Conservation (phyloP, 2,797 vertebrate species). For the Sebastes vulpes region DNA sequence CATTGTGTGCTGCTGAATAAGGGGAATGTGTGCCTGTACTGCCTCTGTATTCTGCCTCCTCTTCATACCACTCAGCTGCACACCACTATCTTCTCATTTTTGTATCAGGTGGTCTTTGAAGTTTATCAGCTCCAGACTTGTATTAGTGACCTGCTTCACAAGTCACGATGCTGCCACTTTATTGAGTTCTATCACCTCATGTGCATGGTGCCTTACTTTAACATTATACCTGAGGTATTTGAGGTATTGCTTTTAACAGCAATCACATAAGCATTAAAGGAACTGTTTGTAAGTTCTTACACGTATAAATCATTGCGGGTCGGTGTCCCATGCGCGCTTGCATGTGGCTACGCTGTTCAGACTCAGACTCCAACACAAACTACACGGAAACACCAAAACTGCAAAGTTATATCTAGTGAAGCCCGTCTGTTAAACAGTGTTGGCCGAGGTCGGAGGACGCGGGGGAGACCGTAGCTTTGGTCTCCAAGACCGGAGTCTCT, state of each 20-base stretch:
- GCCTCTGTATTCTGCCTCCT: constrained; percentile 5
- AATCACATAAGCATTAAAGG: not conserved
- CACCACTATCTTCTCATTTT: constrained; percentile 14
- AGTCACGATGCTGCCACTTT: not conserved
- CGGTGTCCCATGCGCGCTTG: too few species aligned
- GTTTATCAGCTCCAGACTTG: constrained; percentile 26
- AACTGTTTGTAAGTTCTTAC: too few species aligned
- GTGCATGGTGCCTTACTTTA: not conserved
- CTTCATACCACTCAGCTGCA: constrained; percentile 11
- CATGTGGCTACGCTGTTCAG: too few species aligned
- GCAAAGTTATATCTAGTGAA: too few species aligned
- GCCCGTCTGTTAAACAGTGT: too few species aligned
- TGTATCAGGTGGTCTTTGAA: constrained; percentile 32
- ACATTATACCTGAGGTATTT: not conserved
- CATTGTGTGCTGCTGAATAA: constrained; percentile 37
- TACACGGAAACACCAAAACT: too few species aligned
- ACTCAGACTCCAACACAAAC: too few species aligned
- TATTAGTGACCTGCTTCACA: not conserved
- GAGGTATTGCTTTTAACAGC: not conserved
- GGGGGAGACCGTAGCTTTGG: too few species aligned
- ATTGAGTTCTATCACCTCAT: not conserved
- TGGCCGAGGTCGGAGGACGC: too few species aligned
- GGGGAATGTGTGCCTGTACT: constrained; percentile 15
- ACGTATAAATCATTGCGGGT: too few species aligned
- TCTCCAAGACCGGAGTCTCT: too few species aligned